Conservation (phyloP, 2,888 invertebrate genomes). For the Orthosia gracilis region DNA sequence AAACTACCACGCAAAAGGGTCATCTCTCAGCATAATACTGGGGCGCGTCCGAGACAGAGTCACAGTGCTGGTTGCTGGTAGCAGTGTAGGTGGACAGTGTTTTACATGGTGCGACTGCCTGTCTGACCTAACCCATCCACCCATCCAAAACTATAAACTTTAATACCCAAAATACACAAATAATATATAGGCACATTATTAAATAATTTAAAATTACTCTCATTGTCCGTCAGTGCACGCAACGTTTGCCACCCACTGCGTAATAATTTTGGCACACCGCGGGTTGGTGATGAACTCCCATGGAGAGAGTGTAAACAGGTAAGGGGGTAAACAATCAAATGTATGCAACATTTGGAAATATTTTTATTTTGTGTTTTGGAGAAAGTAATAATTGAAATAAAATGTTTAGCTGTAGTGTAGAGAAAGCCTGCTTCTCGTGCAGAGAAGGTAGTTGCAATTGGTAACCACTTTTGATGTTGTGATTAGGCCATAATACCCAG, state of each 20-base stretch:
- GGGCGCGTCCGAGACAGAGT: no score
- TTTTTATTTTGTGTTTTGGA: slow-evolving; percentile 21
- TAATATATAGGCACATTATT: slow-evolving; percentile 42
- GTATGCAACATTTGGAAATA: slow-evolving; percentile 28
- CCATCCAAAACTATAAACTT: background rate
- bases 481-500: background rate
- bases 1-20: no score
- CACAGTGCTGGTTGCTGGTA: no score
- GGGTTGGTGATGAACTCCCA: slow-evolving; percentile 80
- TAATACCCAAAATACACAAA: slow-evolving; percentile 24
- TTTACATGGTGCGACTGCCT: background rate
- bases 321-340: slow-evolving; percentile 74
- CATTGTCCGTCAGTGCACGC: slow-evolving; percentile 48
- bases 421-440: background rate
- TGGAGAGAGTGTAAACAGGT: slow-evolving; percentile 70
- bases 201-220: slow-evolving; percentile 62
- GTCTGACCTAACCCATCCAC: background rate
- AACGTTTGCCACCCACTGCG: slow-evolving; percentile 76
- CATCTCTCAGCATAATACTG: no score
- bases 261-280: slow-evolving; percentile 80
- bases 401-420: background rate
- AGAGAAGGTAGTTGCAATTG: background rate
- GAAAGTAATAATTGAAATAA: background rate
- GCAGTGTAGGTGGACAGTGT: no score
- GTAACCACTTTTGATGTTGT: background rate